Evolutionary conservation across 2,113 vertebrate genomes (phyloP), one percentile per base, ranked within the genome.

Genomic region (Glaucidium brasilianum): DNA sequence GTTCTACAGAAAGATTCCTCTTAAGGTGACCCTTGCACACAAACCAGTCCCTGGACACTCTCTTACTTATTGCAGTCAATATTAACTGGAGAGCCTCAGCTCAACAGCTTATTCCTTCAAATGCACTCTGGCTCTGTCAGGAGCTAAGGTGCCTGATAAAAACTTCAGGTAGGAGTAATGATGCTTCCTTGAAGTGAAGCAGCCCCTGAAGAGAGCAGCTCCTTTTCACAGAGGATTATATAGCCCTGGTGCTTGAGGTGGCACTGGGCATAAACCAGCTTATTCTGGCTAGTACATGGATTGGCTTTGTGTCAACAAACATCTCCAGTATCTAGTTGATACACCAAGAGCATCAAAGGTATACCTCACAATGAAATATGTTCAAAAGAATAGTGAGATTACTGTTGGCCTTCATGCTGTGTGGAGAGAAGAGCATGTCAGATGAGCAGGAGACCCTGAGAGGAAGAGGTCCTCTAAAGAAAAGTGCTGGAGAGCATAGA

Each of bases 11-110:
- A 66, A 83, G 60, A 43, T 67, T 89, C 60, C 52, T 91, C 76
- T 91, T 68, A 89, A 95, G 56, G 77, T 96, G 95, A 95, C 87
- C 76, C 86, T 81, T 84, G 59, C 75, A 59, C 91, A 77, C 86
- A 84, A 77, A 59, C 20, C 52, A 19, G 52, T 67, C 56, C 77
- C 74, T 79, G 76, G 91, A 68, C 3, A 0, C 64, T 89, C n/a
- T 66, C 81, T 66, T 64, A 26, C 77, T 86, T 77, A 39, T 25
- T 85, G 77, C 85, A 71, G 81, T 85, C 90, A 74, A 91, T 71
- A 75, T 53, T 73, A 94, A 47, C 73, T 80, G 55, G 58, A 81
- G 56, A 91, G 29, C 60, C 60, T 47, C 64, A 80, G 59, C 17
- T 94, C 73, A 74, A 50, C 6, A 1, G 63, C 13, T 80, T 67